Evolutionary conservation across 1,140 invertebrate genomes (phyloP), one percentile per base, ranked within the genome.

Genomic region (Psix sp.): DNA sequence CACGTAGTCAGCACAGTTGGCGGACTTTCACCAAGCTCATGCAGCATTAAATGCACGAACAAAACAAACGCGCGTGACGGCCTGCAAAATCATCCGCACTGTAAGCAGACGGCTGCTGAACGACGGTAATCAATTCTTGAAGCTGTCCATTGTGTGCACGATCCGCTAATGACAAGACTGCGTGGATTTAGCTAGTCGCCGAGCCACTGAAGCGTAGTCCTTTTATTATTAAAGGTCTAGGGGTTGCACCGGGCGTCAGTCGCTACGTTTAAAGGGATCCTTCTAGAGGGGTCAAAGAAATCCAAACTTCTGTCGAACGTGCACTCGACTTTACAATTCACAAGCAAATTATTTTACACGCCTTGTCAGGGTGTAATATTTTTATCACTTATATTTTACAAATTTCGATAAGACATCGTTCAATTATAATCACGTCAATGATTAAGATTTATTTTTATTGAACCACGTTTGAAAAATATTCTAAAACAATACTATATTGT

Each of bases 91-190:
- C 68, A 52, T 63, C 68, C 40, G 20, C 26, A 39, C 60, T 43
- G 45, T 49, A 21, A 42, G 42, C 42, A 38, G 42, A 45, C 40
- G 57, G 40, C 31, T 38, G 38, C 29, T n/a, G 35, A 46, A 46
- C 60, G 11, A 33, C 66, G 65, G 48, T 65, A 60, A 74, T 67
- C 62, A 66, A 74, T 66, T 74, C 70, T 67, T 38, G 35, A 66
- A 60, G 52, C 60, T 10, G 60, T 48, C n/a, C 51, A 74, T 73
- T 74, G 62, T 67, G 54, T 26, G 54, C 52, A 24, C 48, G 57
- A 74, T 63, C 57, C 71, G 63, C 71, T 74, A 74, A 74, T 74
- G 71, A 74, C 62, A 66, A 54, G 60, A 62, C 48, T 63, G 11
- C 67, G 59, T 59, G 51, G 59, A 72, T 65, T 59, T 49, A 63